Percentiles rank a stretch among this genome's conserved stretches.
phyloP scores from a whole-genome alignment of 2,797 vertebrate species.

The Myotis daubentonii region DNA sequence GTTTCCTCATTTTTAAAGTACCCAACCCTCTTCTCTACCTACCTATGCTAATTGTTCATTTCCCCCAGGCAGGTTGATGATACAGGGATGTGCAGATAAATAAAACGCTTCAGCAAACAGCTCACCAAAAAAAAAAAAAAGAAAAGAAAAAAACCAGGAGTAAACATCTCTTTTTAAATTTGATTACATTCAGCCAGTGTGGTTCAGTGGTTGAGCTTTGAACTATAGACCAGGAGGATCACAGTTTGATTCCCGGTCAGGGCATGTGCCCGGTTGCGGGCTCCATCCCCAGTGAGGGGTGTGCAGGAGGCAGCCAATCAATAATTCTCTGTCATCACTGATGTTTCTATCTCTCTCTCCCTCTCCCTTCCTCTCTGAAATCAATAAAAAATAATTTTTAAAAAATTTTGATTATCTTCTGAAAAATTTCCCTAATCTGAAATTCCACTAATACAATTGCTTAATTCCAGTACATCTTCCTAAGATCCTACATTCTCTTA shows the following conservation, averaged over 20 bases:
- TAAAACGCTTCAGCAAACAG: neutral
- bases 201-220: too few species aligned
- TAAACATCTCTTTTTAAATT: neutral
- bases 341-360: too few species aligned
- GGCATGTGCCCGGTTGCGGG: too few species aligned
- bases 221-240: too few species aligned
- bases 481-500: constrained; percentile 20
- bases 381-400: too few species aligned
- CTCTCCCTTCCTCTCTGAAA: too few species aligned
- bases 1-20: neutral
- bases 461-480: constrained; percentile 18
- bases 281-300: too few species aligned
- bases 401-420: neutral
- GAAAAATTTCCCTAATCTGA: constrained; percentile 5
- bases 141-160: neutral
- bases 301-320: too few species aligned
- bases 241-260: too few species aligned
- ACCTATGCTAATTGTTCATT: neutral
- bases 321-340: too few species aligned
- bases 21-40: neutral
- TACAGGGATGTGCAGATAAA: neutral
- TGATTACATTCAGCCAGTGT: too few species aligned
- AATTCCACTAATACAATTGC: neutral
- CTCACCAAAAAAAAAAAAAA: neutral
- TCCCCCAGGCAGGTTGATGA: neutral